These are phyloP conservation scores for Ophioninae sp. DNA, from an alignment of 2,888 invertebrate species.

Conservation along the genomic window DNA sequence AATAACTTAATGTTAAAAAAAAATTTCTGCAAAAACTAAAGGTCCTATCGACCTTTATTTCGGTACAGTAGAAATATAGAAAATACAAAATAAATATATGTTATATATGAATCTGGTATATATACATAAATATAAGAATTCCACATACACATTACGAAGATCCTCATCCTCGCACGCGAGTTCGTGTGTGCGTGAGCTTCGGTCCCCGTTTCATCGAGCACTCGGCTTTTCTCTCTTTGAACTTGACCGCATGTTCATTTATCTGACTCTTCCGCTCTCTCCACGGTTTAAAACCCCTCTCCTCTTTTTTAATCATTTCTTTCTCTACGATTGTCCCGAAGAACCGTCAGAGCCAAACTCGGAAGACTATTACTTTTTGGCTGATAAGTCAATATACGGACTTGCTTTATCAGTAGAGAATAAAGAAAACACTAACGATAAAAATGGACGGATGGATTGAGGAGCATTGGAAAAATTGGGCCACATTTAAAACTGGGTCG, in stretches of 20 bases:
- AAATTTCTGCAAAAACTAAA: too few species aligned
- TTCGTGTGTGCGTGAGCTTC: slow-evolving; percentile 9
- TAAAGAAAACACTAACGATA: slow-evolving; percentile 41
- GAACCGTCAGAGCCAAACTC: slow-evolving; percentile 31
- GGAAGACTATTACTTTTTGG: slow-evolving; percentile 56
- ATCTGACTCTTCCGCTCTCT: slow-evolving; percentile 10
- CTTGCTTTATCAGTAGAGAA: slow-evolving; percentile 19
- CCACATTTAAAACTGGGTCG: slow-evolving; percentile 79
- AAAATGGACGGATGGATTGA: slow-evolving; percentile 20
- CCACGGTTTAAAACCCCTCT: neutral
- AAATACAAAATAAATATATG: too few species aligned
- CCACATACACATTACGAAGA: neutral
- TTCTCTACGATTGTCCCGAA: slow-evolving; percentile 23
- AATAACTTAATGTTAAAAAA: too few species aligned
- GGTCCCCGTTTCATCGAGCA: slow-evolving; percentile 26
- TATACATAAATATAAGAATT: slow-evolving; percentile 5
- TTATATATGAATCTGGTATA: neutral
- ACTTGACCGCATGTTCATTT: slow-evolving; percentile 52
- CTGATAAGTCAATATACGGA: slow-evolving; percentile 52
- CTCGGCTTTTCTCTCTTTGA: slow-evolving; percentile 52
- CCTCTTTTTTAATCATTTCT: neutral
- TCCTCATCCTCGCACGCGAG: neutral
- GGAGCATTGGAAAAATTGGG: slow-evolving; percentile 71
- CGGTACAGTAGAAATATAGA: too few species aligned
- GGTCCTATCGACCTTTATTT: too few species aligned